Base-by-base conservation (phyloP, 2,113 vertebrate species). In the Condylura cristata region DNA sequence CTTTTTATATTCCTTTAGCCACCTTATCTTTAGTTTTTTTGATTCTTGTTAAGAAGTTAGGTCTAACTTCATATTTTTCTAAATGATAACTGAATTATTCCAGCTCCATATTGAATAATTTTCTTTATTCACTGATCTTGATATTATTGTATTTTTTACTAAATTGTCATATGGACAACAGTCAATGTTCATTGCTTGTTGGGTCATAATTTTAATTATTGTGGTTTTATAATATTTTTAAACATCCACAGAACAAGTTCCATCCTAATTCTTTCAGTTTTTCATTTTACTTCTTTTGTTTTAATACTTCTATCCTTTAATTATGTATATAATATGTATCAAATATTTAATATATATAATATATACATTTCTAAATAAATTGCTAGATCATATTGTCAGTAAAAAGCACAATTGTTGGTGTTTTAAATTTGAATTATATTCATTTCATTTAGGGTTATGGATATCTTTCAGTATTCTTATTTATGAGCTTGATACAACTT, bases 351-450 rank as follows among this genome's bases (percentile, higher is more conserved):
- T 46, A 46, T 46, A 46, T 46, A 46, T 46, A 46, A 46, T 46
- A 51, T 51, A 26, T 71, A 1, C 68, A 53, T 30, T 92, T 89
- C 51, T 7, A 90, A 79, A 12, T 85, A 26, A 79, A 93, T 20
- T 70, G 88, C 4, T 46, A n/a, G 68, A 68, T 86, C 34, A 79
- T 13, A 24, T 88, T 89, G 39, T 81, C 56, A 90, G 53, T 90
- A 79, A 85, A 93, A 84, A 66, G 13, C 44, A 75, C 9, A 60
- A 39, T 53, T 92, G 4, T 68, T 94, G 30, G 26, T 78, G 1
- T 72, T 93, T 78, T 93, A 81, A 71, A 84, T 89, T 93, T 88
- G 32, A 30, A 83, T 84, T 66, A 17, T 74, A 22, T n/a, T 93
- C 28, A 86, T 53, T 4, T 48, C 84, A 61, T 46, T 88, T 78